Conservation (phyloP, 2,113 vertebrate species). For the Spilogale gracilis region DNA sequence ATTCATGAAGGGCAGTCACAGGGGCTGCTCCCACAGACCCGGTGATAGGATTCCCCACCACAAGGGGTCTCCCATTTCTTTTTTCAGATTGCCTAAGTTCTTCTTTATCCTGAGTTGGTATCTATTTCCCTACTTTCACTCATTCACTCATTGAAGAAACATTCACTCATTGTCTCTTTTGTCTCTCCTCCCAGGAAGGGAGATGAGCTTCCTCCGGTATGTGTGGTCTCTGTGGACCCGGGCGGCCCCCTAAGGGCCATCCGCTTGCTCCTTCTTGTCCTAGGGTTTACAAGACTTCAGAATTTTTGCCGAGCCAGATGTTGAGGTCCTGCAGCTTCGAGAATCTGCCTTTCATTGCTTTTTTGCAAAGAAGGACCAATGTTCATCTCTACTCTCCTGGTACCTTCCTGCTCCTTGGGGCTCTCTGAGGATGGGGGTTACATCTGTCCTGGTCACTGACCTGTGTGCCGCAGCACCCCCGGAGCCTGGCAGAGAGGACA, state of each 20-base stretch:
- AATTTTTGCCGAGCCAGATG: neutral
- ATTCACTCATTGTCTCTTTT: fast-evolving
- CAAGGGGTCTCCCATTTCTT: neutral
- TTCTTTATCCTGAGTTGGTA: neutral
- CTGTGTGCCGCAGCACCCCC: fast-evolving
- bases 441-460: neutral
- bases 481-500: neutral
- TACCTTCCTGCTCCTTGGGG: neutral
- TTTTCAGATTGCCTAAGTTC: neutral
- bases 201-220: neutral
- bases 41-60: fast-evolving
- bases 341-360: too few relatives aligned
- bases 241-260: neutral
- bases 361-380: neutral
- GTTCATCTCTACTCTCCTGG: neutral
- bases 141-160: too few relatives aligned
- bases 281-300: neutral
- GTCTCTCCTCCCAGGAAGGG: neutral
- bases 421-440: neutral
- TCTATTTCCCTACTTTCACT: neutral
- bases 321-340: neutral
- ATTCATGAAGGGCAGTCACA: fast-evolving
- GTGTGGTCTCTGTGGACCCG: neutral
- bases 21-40: fast-evolving
- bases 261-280: too few relatives aligned